Evolutionary conservation across 2,113 vertebrate genomes (phyloP), one percentile per base, ranked within the genome.

Genomic region (Anthoscopus minutus): DNA sequence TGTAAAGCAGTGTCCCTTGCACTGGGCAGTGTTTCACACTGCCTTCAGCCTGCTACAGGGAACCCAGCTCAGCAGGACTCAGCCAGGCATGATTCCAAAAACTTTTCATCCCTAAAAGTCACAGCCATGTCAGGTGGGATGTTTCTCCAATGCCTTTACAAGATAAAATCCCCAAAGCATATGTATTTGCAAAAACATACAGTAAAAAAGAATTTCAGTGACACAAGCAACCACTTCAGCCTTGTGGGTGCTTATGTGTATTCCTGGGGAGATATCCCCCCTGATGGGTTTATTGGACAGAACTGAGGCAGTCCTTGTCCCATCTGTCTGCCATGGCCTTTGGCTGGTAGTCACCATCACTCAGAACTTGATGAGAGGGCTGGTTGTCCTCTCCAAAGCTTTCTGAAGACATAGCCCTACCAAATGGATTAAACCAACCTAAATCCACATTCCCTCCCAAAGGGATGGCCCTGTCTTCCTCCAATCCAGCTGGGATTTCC

Each of bases 211-310:
- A 47, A 12, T 20, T 4, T 58, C 3, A 11, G 19, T 62, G 40
- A 24, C 33, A 17, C 30, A 10, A 81, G 7, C 2, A 12, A 28
- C 12, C 4, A 4, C 2, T 33, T 12, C 47, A 93, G 1, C 21
- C 35, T 31, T 1, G 2, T 44, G 38, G 17, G 22, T 47, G 30
- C 5, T 79, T 30, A 10, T 19, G 13, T 56, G 57, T 0, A 0
- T 42, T 35, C 22, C 57, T 61, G 61, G 24, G 19, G 27, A 37
- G 24, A 8, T 16, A 7, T 25, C 3, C 1, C 10, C 19, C 19
- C 11, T 0, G 1, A 13, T 24, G 42, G 15, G 20, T 84, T 62
- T 31, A 61, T n/a, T 69, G 28, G 8, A 35, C 76, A 31, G 66
- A 31, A 38, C 20, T 20, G 53, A 64, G n/a, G 61, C 40, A 64